Evolutionary conservation across 2,113 vertebrate genomes (phyloP), one percentile per base, ranked within the genome.

Genomic region (Struthidea cinerea): DNA sequence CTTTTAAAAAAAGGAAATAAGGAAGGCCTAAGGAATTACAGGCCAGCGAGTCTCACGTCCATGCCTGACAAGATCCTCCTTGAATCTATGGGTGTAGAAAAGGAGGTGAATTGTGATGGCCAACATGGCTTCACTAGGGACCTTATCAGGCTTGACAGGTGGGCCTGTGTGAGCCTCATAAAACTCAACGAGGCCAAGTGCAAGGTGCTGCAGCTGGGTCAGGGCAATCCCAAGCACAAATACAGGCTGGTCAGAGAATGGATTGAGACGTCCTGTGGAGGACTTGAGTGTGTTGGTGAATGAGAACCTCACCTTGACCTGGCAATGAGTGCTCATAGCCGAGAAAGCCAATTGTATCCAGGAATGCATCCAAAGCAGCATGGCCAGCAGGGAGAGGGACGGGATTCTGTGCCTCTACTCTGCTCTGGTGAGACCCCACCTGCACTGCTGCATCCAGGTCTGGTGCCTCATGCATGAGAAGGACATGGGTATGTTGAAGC

Each of bases 381-480:
- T 4, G 24, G 5, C 4, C 30, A 70, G n/a, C 23, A 70, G 41
- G 39, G 24, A 0, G 0, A 53, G 20, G 24, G 16, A 20, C 1
- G 7, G 8, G 9, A 55, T 70, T 78, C 47, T 59, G 14, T 30
- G 6, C 13, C 24, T 63, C 33, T 27, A 0, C 16, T 55, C 17
- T 22, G 32, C 35, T 23, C 67, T 57, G 32, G 7, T 22, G 35
- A 80, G 32, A 80, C 7, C 3, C 3, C 32, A 50, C 18, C 35
- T 35, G 49, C 21, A 32, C 30, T 22, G 14, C 67, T 80, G 17
- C 50, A 56, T 7, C 26, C 42, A 32, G 17, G 9, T 33, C 26
- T 73, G 67, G 14, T 10, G 10, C 35, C 22, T 65, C 35, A 22
- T 16, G 4, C 21, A 12, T 8, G 22, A 56, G 35, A 47, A 56